Base-by-base conservation (phyloP, 2,888 invertebrate genomes). In the Exephanes ischioxanthus region DNA sequence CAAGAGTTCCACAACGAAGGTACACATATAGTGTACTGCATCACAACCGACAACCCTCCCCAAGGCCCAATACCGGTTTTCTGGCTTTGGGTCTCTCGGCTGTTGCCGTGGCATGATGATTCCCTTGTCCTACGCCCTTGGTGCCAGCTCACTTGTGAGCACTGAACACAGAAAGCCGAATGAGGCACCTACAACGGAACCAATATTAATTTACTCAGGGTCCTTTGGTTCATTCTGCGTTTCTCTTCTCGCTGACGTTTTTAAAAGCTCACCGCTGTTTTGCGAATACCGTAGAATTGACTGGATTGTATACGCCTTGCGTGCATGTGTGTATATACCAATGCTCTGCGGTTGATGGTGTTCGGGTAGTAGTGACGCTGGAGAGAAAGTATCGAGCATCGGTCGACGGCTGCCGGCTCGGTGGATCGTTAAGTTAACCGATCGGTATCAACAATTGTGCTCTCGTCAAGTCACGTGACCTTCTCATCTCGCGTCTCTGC, bases 111-210 rank as follows among this genome's bases (percentile, higher is more conserved):
- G 66, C 45, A 70, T 16, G 68, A 73, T 84, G 51, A 80, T 83
- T 82, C 87, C 79, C 45, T 70, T 81, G 77, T 84, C 83, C 84
- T 82, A 84, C 85, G 87, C 87, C 87, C 87, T 87, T 87, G 86
- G 63, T 51, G 66, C 66, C 66, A 19, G 51, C 5, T 7, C 63
- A 37, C 66, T 58, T 30, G 48, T 61, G 67, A 80, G 77, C 61
- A 72, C 80, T 80, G 82, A 79, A 81, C 84, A 86, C 76, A 77
- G 73, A 73, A 53, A 72, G 75, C 33, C 61, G 66, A 63, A 76
- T 63, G 63, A 58, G 73, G 33, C 78, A 72, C 48, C 4, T 61
- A 77, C 48, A 55, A 33, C 71, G 48, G 41, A 58, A 45, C 37
- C 58, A 53, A 80, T 70, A 75, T 84, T 85, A 75, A 87, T 85